Evolutionary conservation across 2,113 vertebrate species (phyloP).

Genomic region (Cyprinodon variegatus): DNA sequence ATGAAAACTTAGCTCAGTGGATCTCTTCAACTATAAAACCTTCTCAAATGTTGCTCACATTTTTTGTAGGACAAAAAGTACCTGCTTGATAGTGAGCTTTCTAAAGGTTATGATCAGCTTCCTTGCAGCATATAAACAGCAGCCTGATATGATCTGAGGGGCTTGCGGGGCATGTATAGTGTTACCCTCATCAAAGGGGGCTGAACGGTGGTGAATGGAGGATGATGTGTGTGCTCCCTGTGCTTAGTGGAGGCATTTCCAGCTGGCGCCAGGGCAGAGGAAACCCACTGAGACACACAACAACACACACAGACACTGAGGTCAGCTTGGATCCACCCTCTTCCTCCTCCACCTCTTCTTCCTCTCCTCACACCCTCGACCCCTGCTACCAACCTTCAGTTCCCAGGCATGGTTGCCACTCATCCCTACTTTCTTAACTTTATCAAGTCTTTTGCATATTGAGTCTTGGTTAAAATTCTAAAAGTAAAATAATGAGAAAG

Average conservation of each 20-base stretch:
- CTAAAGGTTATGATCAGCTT: constrained; percentile 67
- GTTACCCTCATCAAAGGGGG: constrained; percentile 76
- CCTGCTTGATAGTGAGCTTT: constrained; percentile 37
- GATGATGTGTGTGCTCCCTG: constrained; percentile 74
- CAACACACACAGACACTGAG: constrained; percentile 80
- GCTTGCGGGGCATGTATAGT: constrained; percentile 71
- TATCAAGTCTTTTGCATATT: constrained; percentile 10
- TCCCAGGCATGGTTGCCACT: constrained; percentile 58
- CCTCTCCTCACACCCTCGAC: constrained; percentile 46
- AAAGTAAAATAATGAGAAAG: not conserved
- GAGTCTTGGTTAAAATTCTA: not conserved
- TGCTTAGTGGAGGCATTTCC: constrained; percentile 80
- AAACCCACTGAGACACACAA: constrained; percentile 82
- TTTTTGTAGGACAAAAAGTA: constrained; percentile 38
- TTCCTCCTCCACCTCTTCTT: constrained; percentile 55
- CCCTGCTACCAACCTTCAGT: constrained; percentile 45
- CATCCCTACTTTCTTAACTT: constrained; percentile 46
- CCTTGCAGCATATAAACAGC: constrained; percentile 60
- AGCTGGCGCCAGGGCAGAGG: constrained; percentile 81
- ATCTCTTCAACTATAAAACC: constrained; percentile 55
- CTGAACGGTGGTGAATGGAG: constrained; percentile 69
- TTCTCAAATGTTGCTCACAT: constrained; percentile 38
- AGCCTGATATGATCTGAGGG: constrained; percentile 71
- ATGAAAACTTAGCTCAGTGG: constrained; percentile 46
- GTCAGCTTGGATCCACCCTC: constrained; percentile 69